phyloP scores from a whole-genome alignment of 2,797 vertebrate species.

The Anomalospiza imberbis region DNA sequence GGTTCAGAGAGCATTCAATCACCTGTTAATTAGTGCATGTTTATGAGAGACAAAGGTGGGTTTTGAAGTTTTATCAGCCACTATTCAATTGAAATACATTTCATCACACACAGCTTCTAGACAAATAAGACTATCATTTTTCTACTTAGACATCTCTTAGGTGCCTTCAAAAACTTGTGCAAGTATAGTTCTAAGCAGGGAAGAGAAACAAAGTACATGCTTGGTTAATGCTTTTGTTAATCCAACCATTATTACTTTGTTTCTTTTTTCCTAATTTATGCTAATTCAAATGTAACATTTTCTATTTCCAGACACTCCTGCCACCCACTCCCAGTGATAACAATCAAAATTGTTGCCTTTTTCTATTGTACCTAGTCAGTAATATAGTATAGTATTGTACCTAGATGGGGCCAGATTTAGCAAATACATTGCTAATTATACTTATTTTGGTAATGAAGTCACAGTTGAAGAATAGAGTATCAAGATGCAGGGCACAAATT shows the following conservation, averaged over 20 bases:
- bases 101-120: background rate
- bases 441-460: background rate
- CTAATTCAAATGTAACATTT: background rate
- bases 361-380: background rate
- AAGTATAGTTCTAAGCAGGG: background rate
- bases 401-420: background rate
- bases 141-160: background rate
- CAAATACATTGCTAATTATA: background rate
- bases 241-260: background rate
- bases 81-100: background rate
- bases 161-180: background rate
- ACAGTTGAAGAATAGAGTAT: background rate
- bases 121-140: background rate
- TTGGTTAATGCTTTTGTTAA: background rate
- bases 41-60: background rate
- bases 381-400: too few species aligned
- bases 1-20: background rate
- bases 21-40: background rate
- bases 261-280: background rate
- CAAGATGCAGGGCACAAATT: accelerated
- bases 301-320: background rate
- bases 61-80: background rate
- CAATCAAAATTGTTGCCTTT: background rate
- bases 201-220: background rate
- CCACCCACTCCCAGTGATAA: background rate